Evolutionary conservation across 2,888 invertebrate genomes (phyloP).

Genomic region (Ichneumoninae sp.): DNA sequence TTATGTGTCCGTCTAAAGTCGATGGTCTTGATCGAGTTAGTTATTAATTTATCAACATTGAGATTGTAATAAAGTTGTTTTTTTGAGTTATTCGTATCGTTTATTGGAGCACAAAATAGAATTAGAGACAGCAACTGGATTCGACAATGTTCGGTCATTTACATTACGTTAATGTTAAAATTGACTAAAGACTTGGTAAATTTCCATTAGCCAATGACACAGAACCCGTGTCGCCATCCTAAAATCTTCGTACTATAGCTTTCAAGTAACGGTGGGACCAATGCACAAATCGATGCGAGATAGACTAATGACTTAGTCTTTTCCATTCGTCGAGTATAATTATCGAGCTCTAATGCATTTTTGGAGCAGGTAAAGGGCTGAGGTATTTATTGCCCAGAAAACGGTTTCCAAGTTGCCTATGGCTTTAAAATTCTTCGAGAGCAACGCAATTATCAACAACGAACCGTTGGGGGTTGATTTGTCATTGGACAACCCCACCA

Average conservation of each 20-base stretch:
- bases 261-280: constrained; percentile 29
- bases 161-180: neutral
- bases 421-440: constrained; percentile 30
- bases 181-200: neutral
- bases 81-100: neutral
- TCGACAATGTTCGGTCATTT: neutral
- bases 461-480: constrained; percentile 37
- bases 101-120: neutral
- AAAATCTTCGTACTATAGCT: constrained; percentile 12
- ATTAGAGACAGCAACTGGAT: neutral
- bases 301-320: constrained; percentile 36
- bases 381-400: constrained; percentile 40
- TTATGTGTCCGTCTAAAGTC: neutral
- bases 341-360: constrained; percentile 28
- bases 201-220: constrained; percentile 14
- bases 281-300: constrained; percentile 40
- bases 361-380: constrained; percentile 23
- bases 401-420: constrained; percentile 35
- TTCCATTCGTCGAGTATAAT: constrained; percentile 34
- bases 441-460: constrained; percentile 11
- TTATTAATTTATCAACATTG: neutral
- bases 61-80: neutral
- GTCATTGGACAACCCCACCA: constrained; percentile 11
- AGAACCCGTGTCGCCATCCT: neutral
- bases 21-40: neutral